Evolutionary conservation across 2,797 vertebrate genomes (phyloP).

Genomic region (Lindbergichthys nudifrons): DNA sequence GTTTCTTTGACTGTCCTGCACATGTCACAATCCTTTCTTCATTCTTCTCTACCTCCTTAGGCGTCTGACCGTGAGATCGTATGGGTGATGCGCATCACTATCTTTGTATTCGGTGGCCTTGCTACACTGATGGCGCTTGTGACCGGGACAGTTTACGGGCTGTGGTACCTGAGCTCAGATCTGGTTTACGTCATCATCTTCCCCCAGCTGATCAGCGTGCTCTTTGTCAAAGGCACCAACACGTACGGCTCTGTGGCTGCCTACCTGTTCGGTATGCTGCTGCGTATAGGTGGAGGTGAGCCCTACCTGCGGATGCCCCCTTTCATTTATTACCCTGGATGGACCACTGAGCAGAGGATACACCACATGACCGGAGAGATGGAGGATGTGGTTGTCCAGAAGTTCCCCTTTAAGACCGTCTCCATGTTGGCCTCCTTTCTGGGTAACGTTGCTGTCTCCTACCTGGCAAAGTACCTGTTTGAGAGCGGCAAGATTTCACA

Average conservation of each 20-base stretch:
- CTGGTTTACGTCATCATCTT: constrained; percentile 98
- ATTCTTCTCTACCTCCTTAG: constrained; percentile 70
- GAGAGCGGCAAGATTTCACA: constrained; percentile 94
- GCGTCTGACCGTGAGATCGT: constrained; percentile 95
- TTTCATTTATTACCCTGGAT: constrained; percentile 95
- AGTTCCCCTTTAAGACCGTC: constrained; percentile 95
- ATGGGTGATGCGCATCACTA: constrained; percentile 96
- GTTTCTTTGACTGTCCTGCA: background rate
- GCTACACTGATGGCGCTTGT: constrained; percentile 96
- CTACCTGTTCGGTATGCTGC: constrained; percentile 91
- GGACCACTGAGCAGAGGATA: constrained; percentile 82
- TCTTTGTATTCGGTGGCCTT: constrained; percentile 93
- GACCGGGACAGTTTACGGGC: constrained; percentile 93
- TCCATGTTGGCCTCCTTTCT: constrained; percentile 94
- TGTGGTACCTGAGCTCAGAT: constrained; percentile 99
- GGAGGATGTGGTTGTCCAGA: constrained; percentile 87
- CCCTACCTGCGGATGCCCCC: constrained; percentile 93
- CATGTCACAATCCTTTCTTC: background rate
- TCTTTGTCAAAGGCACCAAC: constrained; percentile 96
- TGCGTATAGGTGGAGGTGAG: constrained; percentile 95
- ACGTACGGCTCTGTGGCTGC: constrained; percentile 94
- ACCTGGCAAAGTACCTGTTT: constrained; percentile 95
- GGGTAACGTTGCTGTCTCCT: constrained; percentile 90
- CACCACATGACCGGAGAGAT: constrained; percentile 74
- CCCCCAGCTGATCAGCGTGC: constrained; percentile 94